Evolutionary conservation across 2,888 invertebrate genomes (phyloP), one percentile per base, ranked within the genome.

Genomic region (Macrosoma leucophasiata): DNA sequence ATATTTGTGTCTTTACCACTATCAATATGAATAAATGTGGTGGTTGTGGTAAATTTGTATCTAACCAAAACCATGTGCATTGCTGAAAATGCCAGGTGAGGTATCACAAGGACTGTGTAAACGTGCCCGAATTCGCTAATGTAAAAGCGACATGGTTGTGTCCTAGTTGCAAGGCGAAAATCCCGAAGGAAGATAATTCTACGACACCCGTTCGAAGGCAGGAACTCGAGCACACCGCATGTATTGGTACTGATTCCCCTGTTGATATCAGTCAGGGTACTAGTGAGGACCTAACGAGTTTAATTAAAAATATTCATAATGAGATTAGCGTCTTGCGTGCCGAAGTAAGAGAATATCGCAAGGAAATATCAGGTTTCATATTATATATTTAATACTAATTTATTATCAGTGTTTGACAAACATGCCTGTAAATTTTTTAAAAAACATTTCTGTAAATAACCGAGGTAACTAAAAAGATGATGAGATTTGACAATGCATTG

Each of bases 401-500:
- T 5, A 13, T 23, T 11, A 7, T 6, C 8, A 3, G n/a, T 23
- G 2, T 23, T 23, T 23, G 13, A 23, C 7, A 6, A 3, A 2
- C 23, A 23, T 23, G 23, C 13, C 5, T 13, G 12, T 2, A 23
- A 23, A 23, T 8, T 2, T 3, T 13, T 12, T 13, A 3, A 10
- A 3, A 3, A 11, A 8, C n/a, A 12, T 10, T 12, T 12, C 35
- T 31, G 1, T 38, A 33, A 35, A 18, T 38, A 22, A 38, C 36
- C 2, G 22, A 26, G 4, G 33, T 13, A 8, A 11, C 37, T n/a
- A 36, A 19, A 19, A 13, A 13, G 12, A 35, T 38, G 27, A 43
- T 39, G 36, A 27, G 15, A 12, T 10, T 36, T 6, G 23, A 39
- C 25, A 14, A 29, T 14, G 33, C 36, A 2, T 17, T 24, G 14